These are phyloP conservation scores for Bellardia bayeri DNA, from an alignment of 2,888 invertebrate genomes.

Conservation along the genomic window DNA sequence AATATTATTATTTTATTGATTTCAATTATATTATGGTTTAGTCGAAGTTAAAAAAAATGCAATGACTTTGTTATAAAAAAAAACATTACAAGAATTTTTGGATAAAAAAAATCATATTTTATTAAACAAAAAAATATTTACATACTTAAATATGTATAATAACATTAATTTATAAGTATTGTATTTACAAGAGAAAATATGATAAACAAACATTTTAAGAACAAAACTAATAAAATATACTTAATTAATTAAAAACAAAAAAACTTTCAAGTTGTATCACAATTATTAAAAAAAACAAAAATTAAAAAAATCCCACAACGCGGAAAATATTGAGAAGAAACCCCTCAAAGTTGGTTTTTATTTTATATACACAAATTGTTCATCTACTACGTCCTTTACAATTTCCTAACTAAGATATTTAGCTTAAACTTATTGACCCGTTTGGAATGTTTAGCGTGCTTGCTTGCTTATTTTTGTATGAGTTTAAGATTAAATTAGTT, in stretches of 20 bases:
- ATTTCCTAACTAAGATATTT: conserved; percentile 3
- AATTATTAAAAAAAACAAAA: conserved; percentile 44
- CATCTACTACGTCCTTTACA: conserved; percentile 12
- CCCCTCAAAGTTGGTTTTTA: background rate
- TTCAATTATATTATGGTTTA: background rate
- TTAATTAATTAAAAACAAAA: conserved; percentile 52
- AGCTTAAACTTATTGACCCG: conserved; percentile 50
- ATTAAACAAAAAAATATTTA: conserved; percentile 48
- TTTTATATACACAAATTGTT: conserved; percentile 6
- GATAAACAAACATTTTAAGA: conserved; percentile 49
- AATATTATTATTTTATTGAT: background rate
- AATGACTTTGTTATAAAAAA: conserved; percentile 22
- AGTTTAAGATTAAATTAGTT: background rate
- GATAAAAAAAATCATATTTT: conserved; percentile 56
- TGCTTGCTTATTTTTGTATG: too few species aligned
- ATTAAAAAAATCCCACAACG: background rate
- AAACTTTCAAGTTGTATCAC: conserved; percentile 55
- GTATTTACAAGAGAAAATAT: conserved; percentile 58
- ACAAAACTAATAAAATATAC: conserved; percentile 54
- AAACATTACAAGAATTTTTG: conserved; percentile 28
- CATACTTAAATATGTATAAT: conserved; percentile 64
- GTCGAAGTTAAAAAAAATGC: conserved; percentile 18
- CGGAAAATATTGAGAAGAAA: background rate
- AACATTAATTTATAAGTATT: conserved; percentile 65
- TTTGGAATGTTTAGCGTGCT: conserved; percentile 38